Evolutionary conservation across 2,888 invertebrate species (phyloP).

Genomic region (Polydesmus complanatus): DNA sequence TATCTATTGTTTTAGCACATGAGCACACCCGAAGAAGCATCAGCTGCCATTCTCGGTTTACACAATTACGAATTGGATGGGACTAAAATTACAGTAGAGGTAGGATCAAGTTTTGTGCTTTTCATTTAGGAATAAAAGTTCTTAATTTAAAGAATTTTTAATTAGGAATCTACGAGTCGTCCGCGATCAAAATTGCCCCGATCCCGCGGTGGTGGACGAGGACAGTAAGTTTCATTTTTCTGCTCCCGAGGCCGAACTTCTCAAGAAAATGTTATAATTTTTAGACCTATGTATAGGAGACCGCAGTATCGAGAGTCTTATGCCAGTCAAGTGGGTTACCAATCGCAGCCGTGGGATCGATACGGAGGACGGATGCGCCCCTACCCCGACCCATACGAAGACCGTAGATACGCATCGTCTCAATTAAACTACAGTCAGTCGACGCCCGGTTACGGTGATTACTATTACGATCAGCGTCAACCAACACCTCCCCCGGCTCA

Average conservation of each 20-base stretch:
- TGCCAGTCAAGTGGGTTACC: not conserved
- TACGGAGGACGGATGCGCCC: conserved; percentile 4
- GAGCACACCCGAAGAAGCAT: conserved; percentile 77
- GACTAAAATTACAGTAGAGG: conserved; percentile 82
- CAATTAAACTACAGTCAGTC: not conserved
- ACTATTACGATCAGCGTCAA: not conserved
- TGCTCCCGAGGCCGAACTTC: not conserved
- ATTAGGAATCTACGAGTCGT: conserved; percentile 6
- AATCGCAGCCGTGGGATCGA: conserved; percentile 3
- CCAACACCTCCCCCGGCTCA: not conserved
- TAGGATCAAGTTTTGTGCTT: conserved; percentile 29
- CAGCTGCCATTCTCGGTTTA: conserved; percentile 78
- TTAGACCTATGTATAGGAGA: not conserved
- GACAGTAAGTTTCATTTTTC: not conserved
- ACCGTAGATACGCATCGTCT: not conserved
- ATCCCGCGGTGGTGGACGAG: conserved; percentile 2
- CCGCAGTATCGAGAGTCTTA: not conserved
- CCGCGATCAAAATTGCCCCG: conserved; percentile 8
- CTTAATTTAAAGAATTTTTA: not conserved
- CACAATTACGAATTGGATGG: conserved; percentile 86
- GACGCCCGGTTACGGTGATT: conserved; percentile 2
- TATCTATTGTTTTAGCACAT: conserved; percentile 46
- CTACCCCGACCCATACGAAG: not conserved
- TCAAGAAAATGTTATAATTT: not conserved
- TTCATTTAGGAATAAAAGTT: not conserved